Evolutionary conservation across 2,888 invertebrate genomes (phyloP).

Genomic region (Caenorhabditis sp.): DNA sequence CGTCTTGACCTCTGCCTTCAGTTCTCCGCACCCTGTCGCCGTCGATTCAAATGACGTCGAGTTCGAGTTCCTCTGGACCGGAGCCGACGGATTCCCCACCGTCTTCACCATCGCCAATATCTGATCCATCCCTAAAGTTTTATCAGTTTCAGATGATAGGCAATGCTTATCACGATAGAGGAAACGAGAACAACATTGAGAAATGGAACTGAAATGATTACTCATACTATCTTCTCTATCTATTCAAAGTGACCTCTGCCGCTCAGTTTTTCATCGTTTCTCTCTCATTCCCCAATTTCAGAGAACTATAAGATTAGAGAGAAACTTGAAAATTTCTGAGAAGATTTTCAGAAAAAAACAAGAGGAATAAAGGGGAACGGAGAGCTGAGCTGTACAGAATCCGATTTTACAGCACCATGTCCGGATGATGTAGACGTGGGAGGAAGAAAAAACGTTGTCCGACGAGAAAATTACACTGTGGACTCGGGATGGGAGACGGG

Average conservation of each 20-base stretch:
- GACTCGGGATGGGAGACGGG: conserved; percentile 6
- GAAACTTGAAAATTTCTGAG: conserved; percentile 3
- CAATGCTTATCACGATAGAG: not conserved
- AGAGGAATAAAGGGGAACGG: conserved; percentile 1
- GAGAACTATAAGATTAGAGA: not conserved
- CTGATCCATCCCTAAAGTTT: conserved; percentile 45
- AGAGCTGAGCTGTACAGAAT: not conserved
- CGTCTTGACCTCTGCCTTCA: conserved; percentile 30
- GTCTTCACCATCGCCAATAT: conserved; percentile 58
- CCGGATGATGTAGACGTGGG: not conserved
- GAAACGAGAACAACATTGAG: conserved; percentile 5
- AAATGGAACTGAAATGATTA: not conserved
- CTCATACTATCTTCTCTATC: too few species aligned
- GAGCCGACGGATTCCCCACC: conserved; percentile 3
- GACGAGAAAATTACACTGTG: not conserved
- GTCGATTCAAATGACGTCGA: not conserved
- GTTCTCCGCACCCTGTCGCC: not conserved
- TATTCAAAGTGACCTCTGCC: too few species aligned
- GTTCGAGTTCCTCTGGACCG: not conserved
- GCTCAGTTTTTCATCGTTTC: not conserved
- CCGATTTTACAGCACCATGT: conserved; percentile 4
- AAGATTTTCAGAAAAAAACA: too few species aligned
- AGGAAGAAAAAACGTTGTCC: not conserved
- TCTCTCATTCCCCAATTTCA: not conserved
- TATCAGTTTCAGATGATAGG: not conserved